phyloP scores from a whole-genome alignment of 2,113 vertebrate species.

The Steatornis caripensis region DNA sequence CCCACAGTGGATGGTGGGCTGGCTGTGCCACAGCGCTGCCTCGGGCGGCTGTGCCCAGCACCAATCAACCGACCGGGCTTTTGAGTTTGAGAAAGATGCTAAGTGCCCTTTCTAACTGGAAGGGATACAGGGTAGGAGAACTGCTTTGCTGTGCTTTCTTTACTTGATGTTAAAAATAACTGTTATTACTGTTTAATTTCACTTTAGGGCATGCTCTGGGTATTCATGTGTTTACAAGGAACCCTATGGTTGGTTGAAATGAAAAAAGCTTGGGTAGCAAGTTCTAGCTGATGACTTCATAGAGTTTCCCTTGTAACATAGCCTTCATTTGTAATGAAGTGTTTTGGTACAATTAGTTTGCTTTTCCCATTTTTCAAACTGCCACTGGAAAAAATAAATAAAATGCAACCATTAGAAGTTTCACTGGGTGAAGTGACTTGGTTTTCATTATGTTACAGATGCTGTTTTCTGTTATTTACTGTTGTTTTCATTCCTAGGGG shows the following conservation, averaged over 20 bases:
- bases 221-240: neutral
- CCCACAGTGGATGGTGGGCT: fast-evolving
- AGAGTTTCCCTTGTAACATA: neutral
- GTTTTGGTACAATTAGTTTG: neutral
- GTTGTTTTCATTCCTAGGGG: neutral
- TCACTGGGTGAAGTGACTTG: neutral
- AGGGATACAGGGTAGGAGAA: neutral
- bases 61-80: fast-evolving
- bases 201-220: slow-evolving; percentile 1
- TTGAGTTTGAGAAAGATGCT: neutral
- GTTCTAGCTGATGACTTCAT: neutral
- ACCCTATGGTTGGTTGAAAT: neutral
- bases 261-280: neutral
- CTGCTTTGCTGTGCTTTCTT: neutral
- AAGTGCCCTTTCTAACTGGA: neutral
- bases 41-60: fast-evolving
- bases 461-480: neutral
- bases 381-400: neutral
- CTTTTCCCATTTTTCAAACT: neutral
- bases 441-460: neutral
- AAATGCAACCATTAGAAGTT: neutral
- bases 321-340: neutral
- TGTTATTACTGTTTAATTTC: slow-evolving; percentile 49
- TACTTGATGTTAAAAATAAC: slow-evolving; percentile 12
- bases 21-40: neutral